Base-by-base conservation (phyloP, 2,113 vertebrate species). In the Argyrosomus japonicus region DNA sequence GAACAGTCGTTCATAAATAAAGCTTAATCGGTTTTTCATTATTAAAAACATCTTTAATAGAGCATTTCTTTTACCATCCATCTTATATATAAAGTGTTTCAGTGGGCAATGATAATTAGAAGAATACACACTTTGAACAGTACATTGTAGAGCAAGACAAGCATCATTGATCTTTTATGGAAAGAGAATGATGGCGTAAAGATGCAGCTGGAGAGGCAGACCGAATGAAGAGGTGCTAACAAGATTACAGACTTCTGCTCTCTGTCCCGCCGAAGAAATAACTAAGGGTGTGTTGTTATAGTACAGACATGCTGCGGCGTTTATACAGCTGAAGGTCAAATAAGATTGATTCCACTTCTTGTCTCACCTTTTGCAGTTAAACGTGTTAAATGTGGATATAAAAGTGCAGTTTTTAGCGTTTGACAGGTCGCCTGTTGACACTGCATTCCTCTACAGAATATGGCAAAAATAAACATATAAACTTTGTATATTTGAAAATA, bases 31-130 rank as follows among this genome's bases (percentile, higher is more conserved):
- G 12, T 25, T 57, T 70, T 43, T 57, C 56, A 47, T 89, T 83
- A 87, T 81, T 80, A 91, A 91, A 88, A 91, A 90, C 84, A 81
- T 82, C 69, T 93, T 93, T 93, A 93, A 89, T 93, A 86, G 69
- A 86, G 79, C 70, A 68, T 86, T 92, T 90, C 53, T 83, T 82
- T 90, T 40, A 83, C 80, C 84, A 88, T 84, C 58, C 64, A 50
- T 84, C 13, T 71, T 81, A 80, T 90, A 78, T 90, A 92, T 70
- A 90, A 93, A 94, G 89, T 88, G 58, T 91, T 90, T 86, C 14
- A 56, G 70, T 71, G 68, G 79, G 82, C 53, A 88, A 79, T 76
- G 77, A 78, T 88, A 88, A 87, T 73, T 23, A 12, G 63, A 74
- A 62, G 48, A 78, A 64, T 75, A 79, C 75, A 81, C 50, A 81